phyloP scores from a whole-genome alignment of 2,888 invertebrate genomes.

The Harmothoe impar region DNA sequence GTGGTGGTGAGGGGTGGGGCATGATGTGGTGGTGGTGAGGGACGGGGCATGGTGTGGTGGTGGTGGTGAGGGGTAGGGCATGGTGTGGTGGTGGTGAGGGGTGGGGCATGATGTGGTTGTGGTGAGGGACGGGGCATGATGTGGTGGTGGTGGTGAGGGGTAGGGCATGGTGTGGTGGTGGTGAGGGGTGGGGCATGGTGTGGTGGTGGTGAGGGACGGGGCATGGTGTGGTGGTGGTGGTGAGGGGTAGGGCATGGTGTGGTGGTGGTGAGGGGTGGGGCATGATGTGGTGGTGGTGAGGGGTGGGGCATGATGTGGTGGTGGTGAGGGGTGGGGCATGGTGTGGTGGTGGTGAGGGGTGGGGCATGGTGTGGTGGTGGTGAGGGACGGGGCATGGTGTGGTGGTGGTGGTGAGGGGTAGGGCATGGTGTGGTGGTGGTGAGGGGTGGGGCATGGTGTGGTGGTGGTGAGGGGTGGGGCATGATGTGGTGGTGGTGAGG shows the following conservation, averaged over 20 bases:
- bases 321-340: background rate
- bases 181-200: too few species aligned
- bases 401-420: background rate
- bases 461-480: background rate
- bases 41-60: background rate
- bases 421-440: background rate
- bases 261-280: too few species aligned
- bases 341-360: background rate
- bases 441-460: background rate
- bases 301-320: too few species aligned
- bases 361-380: background rate
- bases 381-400: background rate
- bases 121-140: too few species aligned
- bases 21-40: too few species aligned
- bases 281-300: too few species aligned
- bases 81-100: background rate
- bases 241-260: background rate
- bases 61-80: background rate
- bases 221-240: background rate
- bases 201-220: too few species aligned
- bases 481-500: background rate
- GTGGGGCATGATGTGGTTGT: too few species aligned
- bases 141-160: too few species aligned
- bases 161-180: background rate
- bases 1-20: background rate